A percentile compares a stretch with the other conserved stretches of the same genome.
Conservation (phyloP, 2,888 invertebrate species). For the Pollenia amentaria region DNA sequence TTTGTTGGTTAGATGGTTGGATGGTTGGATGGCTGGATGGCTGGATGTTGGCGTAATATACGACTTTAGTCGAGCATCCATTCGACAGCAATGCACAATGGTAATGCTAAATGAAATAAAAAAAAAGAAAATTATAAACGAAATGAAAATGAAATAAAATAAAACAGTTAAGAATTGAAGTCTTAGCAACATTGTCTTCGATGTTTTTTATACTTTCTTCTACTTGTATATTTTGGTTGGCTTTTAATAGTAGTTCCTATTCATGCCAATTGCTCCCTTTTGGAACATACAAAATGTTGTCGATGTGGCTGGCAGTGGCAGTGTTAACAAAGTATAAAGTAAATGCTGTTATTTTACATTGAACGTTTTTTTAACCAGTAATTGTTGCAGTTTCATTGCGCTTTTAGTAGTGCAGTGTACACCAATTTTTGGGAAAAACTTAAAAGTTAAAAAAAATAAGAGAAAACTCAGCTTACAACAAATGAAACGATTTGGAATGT, state of each 20-base stretch:
- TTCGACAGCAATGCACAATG: slow-evolving; percentile 49
- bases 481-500: slow-evolving; percentile 62
- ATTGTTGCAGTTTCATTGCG: slow-evolving; percentile 68
- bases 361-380: slow-evolving; percentile 66
- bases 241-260: slow-evolving; percentile 24
- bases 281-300: slow-evolving; percentile 52
- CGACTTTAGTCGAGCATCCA: slow-evolving; percentile 57
- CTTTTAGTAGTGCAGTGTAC: slow-evolving; percentile 44
- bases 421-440: slow-evolving; percentile 23
- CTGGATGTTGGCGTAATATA: slow-evolving; percentile 49
- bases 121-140: slow-evolving; percentile 42
- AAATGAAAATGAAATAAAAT: slow-evolving; percentile 50
- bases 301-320: slow-evolving; percentile 32
- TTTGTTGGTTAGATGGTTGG: slow-evolving; percentile 61
- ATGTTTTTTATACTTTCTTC: slow-evolving; percentile 52
- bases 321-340: slow-evolving; percentile 51
- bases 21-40: background rate
- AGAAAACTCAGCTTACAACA: slow-evolving; percentile 33
- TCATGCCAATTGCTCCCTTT: slow-evolving; percentile 60
- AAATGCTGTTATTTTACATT: slow-evolving; percentile 58
- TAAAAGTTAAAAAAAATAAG: slow-evolving; percentile 29
- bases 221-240: slow-evolving; percentile 36
- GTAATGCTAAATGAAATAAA: slow-evolving; percentile 36
- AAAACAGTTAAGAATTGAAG: slow-evolving; percentile 60
- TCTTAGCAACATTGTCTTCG: slow-evolving; percentile 68